Percentiles rank a stretch among this genome's conserved stretches.
Evolutionary conservation across 2,797 vertebrate genomes (phyloP).

Genomic region (Limnodromus scolopaceus): DNA sequence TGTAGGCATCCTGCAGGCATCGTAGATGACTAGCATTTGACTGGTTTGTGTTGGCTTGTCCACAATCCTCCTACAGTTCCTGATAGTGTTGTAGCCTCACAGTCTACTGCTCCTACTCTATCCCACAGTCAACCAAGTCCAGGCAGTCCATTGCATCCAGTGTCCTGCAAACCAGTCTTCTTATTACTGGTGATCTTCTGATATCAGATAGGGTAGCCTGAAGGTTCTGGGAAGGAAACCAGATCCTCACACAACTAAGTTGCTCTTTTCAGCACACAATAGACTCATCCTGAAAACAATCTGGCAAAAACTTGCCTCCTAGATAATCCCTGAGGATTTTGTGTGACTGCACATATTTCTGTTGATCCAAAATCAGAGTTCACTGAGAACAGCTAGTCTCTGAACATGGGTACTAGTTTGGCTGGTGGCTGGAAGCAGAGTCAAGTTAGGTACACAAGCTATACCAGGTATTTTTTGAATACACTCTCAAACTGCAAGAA

Average conservation of each 20-base stretch:
- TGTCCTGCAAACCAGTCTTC: not conserved
- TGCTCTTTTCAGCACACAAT: not conserved
- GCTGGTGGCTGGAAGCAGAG: not conserved
- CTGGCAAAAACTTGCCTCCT: not conserved
- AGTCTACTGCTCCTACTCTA: not conserved
- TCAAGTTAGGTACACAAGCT: not conserved
- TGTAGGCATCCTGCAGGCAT: not conserved
- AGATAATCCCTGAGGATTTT: not conserved
- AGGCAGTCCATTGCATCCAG: not conserved
- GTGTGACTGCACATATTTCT: not conserved
- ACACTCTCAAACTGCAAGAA: not conserved
- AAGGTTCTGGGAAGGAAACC: not conserved
- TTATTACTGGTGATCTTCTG: not conserved
- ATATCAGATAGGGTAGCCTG: not conserved
- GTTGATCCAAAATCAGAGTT: not conserved
- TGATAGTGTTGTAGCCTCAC: not conserved
- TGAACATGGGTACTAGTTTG: not conserved
- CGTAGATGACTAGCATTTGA: not conserved
- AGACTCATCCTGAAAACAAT: not conserved
- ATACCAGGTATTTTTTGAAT: not conserved
- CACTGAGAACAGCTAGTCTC: not conserved
- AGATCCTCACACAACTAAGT: not conserved
- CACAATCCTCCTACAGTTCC: not conserved
- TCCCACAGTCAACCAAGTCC: not conserved
- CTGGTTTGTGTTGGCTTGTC: not conserved